These are phyloP conservation scores for Halesus radiatus DNA, from an alignment of 1,140 invertebrate genomes.

Conservation along the genomic window DNA sequence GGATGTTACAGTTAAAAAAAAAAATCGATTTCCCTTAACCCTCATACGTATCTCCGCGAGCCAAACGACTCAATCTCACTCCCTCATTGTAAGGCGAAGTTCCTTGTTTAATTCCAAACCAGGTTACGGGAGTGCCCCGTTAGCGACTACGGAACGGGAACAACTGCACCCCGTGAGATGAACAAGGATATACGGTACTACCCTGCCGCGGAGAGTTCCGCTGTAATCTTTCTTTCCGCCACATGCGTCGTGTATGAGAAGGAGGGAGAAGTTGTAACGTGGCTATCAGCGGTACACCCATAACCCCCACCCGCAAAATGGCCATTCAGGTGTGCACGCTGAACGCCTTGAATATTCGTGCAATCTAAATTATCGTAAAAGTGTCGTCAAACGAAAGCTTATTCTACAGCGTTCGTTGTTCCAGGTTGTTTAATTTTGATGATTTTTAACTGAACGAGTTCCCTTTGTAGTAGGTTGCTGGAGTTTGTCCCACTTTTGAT, in stretches of 20 bases:
- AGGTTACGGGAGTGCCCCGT: constrained; percentile 49
- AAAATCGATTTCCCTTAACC: background rate
- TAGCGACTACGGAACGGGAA: constrained; percentile 7
- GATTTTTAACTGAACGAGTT: background rate
- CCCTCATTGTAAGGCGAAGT: constrained; percentile 15
- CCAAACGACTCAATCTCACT: constrained; percentile 31
- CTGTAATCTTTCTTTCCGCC: too few relatives aligned
- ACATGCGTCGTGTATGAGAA: too few relatives aligned
- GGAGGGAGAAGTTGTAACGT: too few relatives aligned
- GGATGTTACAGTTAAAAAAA: background rate
- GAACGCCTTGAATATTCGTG: constrained; percentile 9
- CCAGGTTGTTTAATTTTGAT: background rate
- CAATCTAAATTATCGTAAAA: constrained; percentile 37
- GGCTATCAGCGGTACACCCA: background rate
- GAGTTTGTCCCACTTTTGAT: too few relatives aligned
- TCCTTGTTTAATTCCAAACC: constrained; percentile 52
- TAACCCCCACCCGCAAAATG: background rate
- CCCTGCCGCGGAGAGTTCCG: background rate
- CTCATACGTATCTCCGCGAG: background rate
- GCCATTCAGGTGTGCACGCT: constrained; percentile 27
- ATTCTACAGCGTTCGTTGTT: background rate
- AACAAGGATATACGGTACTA: background rate
- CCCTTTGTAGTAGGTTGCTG: too few relatives aligned
- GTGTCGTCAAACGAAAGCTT: background rate
- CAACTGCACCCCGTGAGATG: constrained; percentile 19